These are phyloP conservation scores for Emydoidea blandingii DNA, from an alignment of 2,797 vertebrate species.

Conservation along the genomic window DNA sequence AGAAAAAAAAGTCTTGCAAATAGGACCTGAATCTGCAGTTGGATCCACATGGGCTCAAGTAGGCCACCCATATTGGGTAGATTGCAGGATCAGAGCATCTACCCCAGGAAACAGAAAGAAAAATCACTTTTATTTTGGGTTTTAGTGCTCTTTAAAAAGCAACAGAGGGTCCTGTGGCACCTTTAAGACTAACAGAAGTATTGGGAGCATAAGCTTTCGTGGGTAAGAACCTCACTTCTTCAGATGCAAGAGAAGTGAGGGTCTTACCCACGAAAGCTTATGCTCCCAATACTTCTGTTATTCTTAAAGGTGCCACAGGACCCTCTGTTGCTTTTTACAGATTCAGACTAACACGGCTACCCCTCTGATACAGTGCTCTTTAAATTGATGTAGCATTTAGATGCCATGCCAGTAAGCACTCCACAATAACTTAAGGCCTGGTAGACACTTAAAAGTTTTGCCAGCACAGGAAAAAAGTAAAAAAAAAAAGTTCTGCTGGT, in stretches of 20 bases:
- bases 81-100: neutral
- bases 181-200: too few species aligned
- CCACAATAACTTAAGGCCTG: constrained; percentile 7
- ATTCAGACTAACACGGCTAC: too few species aligned
- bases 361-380: neutral
- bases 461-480: neutral
- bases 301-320: too few species aligned
- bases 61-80: neutral
- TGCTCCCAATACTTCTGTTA: too few species aligned
- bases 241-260: too few species aligned
- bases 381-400: neutral
- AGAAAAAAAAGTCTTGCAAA: neutral
- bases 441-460: neutral
- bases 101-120: neutral
- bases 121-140: neutral
- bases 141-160: neutral
- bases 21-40: neutral
- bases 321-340: too few species aligned
- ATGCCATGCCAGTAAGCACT: neutral
- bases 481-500: neutral
- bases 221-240: too few species aligned
- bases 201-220: too few species aligned
- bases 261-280: too few species aligned
- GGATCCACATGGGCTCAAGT: neutral
- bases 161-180: too few species aligned